Conservation (phyloP, 2,113 vertebrate species). For the Hystrix brachyura region DNA sequence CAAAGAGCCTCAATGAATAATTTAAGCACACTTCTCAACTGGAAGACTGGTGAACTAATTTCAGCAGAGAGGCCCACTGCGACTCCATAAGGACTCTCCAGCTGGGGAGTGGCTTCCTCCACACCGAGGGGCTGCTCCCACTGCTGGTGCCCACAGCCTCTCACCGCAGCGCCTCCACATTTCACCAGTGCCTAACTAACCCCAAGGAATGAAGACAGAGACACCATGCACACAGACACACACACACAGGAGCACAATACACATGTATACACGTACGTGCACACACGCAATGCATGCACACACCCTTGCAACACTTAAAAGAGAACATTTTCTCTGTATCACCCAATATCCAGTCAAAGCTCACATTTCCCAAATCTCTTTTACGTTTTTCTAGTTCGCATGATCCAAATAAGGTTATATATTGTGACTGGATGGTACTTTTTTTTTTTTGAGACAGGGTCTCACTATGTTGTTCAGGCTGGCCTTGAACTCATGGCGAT, state of each 20-base stretch:
- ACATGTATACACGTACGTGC: not conserved
- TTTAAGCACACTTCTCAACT: not conserved
- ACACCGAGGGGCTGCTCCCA: accelerated
- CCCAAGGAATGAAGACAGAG: not conserved
- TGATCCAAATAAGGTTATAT: not conserved
- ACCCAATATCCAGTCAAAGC: not conserved
- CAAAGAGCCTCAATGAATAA: slow-evolving; percentile 75
- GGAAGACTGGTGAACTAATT: not conserved
- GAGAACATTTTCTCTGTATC: not conserved
- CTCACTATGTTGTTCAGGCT: not conserved
- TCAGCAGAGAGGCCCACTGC: not conserved
- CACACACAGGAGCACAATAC: not conserved
- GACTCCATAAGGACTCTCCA: not conserved
- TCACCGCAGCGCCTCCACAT: accelerated
- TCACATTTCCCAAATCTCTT: not conserved
- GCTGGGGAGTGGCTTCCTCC: accelerated
- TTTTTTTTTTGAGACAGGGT: not conserved
- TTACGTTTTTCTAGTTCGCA: not conserved
- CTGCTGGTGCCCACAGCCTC: not conserved
- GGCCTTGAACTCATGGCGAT: too few relatives aligned
- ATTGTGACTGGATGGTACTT: not conserved
- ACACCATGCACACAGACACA: too few relatives aligned
- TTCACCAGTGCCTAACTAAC: not conserved
- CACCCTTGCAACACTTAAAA: not conserved
- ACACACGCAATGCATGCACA: not conserved